These are phyloP conservation scores for Potamilus streckersoni DNA, from an alignment of 1,140 invertebrate genomes.

Conservation along the genomic window DNA sequence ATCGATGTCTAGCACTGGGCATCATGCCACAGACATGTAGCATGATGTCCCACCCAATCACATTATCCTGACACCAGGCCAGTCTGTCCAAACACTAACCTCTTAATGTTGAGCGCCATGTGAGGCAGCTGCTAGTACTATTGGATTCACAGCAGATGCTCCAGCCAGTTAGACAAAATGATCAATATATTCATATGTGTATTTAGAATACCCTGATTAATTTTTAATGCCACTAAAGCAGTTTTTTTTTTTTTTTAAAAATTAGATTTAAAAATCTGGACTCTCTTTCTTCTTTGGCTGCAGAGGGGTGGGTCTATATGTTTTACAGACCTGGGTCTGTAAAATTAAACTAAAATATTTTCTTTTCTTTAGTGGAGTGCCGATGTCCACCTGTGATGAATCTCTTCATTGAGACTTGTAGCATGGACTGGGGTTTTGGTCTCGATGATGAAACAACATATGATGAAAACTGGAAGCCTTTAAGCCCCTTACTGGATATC, in stretches of 20 bases:
- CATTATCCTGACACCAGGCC: no score
- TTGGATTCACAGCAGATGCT: no score
- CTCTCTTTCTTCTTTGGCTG: not conserved
- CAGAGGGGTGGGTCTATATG: not conserved
- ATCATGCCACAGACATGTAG: no score
- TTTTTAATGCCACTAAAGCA: not conserved
- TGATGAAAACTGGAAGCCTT: conserved; percentile 40
- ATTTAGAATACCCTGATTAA: not conserved
- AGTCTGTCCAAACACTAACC: no score
- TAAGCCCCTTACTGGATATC: conserved; percentile 2
- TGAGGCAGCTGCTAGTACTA: no score
- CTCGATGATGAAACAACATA: conserved; percentile 41
- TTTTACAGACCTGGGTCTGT: not conserved
- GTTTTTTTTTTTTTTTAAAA: no score
- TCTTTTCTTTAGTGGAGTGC: conserved; percentile 37
- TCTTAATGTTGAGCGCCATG: no score
- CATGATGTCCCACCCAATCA: no score
- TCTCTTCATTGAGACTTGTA: conserved; percentile 35
- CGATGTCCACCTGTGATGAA: conserved; percentile 17
- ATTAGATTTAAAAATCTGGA: not conserved
- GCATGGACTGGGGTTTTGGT: conserved; percentile 37
- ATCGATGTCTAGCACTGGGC: no score
- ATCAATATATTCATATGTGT: not conserved
- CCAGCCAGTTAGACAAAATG: not conserved
- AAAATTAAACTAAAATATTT: not conserved